Base-by-base conservation (phyloP, 2,113 vertebrate species). In the Ardeotis arabs region DNA sequence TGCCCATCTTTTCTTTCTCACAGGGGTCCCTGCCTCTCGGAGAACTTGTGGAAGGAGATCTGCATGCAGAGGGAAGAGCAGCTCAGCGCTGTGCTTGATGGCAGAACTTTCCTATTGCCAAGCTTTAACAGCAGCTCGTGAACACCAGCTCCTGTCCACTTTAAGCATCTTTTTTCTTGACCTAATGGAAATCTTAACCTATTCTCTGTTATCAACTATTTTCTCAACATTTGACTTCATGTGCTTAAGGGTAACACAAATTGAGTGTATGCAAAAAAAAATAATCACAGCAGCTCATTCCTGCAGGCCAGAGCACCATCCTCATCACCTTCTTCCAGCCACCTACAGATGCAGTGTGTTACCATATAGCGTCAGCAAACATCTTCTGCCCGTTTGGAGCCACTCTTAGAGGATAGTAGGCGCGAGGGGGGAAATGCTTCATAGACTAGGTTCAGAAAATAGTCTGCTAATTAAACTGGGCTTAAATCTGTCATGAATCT, bases 21-120 rank as follows among this genome's bases (percentile, higher is more conserved):
- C 17, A 33, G 22, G 18, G 22, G 33, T 33, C 23, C 22, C 37
- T 75, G 69, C 9, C 6, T 23, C 18, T 37, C 3, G 0, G 12
- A 75, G 35, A 31, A 18, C 21, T 20, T 50, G 25, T 23, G 31
- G 29, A 33, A 74, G 60, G 27, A 59, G 45, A 33, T 39, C 62
- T 45, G 28, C 8, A 4, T 28, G 78, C 45, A 66, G 52, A 37
- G 35, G 35, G 44, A 59, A 37, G 37, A 68, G 55, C 3, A 1
- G 19, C 33, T 62, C 37, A 33, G 52, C 4, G 2, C 23, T 14
- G 10, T 0, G 0, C 18, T 3, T n/a, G 58, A 29, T 29, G 24
- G 29, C 44, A 68, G 37, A 45, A 20, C 62, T 37, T 60, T 27
- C 35, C 31, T 31, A 4, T 35, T 4, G 1, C 35, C 14, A 9